A percentile compares a stretch with the other conserved stretches of the same genome.
Evolutionary conservation across 2,113 vertebrate species (phyloP).

Genomic region (Haplochromis burtoni): DNA sequence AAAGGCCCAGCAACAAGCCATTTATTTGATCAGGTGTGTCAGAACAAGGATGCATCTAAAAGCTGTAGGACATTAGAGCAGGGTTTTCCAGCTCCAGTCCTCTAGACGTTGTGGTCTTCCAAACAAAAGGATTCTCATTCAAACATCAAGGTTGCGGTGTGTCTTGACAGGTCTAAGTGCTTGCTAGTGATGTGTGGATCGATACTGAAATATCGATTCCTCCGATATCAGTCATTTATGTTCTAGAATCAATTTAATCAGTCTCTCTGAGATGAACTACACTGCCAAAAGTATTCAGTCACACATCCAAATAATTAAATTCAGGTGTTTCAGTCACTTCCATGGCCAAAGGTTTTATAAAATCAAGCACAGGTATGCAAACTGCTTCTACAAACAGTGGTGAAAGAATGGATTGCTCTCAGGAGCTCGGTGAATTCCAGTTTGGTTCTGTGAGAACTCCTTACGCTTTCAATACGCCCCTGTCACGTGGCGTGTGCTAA

Average conservation of each 20-base stretch:
- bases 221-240: fast-evolving
- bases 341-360: not conserved
- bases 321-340: not conserved
- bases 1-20: not conserved
- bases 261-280: too few relatives aligned
- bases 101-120: not conserved
- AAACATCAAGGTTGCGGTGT: not conserved
- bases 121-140: not conserved
- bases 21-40: not conserved
- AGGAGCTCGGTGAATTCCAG: fast-evolving
- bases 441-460: not conserved
- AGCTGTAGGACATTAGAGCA: not conserved
- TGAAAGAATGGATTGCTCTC: not conserved
- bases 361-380: not conserved
- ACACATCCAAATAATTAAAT: not conserved
- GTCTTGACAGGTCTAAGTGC: too few relatives aligned
- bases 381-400: not conserved
- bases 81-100: not conserved
- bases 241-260: not conserved
- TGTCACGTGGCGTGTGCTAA: not conserved
- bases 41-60: not conserved
- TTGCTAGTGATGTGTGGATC: too few relatives aligned
- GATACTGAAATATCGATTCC: not conserved
- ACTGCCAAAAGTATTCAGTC: not conserved
- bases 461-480: fast-evolving